Evolutionary conservation across 2,797 vertebrate species (phyloP).

Genomic region (Monodelphis domestica): DNA sequence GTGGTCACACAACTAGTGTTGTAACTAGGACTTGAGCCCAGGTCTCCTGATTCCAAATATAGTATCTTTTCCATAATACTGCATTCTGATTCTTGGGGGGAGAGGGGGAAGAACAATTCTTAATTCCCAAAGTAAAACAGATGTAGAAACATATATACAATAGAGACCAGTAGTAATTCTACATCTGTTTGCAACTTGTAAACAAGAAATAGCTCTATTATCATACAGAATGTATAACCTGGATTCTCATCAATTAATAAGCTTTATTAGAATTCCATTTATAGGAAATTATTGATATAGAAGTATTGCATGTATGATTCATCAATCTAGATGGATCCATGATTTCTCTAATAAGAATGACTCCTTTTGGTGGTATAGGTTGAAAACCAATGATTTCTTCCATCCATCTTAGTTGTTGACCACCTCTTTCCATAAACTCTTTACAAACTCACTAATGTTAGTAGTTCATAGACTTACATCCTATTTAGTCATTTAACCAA

Average conservation of each 20-base stretch:
- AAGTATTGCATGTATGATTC: neutral
- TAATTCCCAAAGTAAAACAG: slow-evolving; percentile 50
- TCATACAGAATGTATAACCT: slow-evolving; percentile 11
- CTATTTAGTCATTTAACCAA: neutral
- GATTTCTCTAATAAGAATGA: neutral
- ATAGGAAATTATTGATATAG: neutral
- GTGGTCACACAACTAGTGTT: neutral
- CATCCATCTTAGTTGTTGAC: neutral
- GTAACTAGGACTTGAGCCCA: neutral
- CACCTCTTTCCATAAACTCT: neutral
- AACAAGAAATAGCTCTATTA: slow-evolving; percentile 7
- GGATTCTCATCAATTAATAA: neutral
- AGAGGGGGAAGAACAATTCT: slow-evolving; percentile 28
- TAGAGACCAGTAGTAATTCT: slow-evolving; percentile 9
- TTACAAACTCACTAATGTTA: neutral
- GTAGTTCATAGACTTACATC: neutral
- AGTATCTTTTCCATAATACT: slow-evolving; percentile 7
- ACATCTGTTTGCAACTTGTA: slow-evolving; percentile 6
- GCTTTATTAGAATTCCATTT: neutral
- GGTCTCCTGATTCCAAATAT: neutral
- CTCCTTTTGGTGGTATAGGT: neutral
- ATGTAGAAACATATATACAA: neutral
- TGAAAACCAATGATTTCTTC: neutral
- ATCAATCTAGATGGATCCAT: neutral
- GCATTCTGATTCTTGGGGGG: slow-evolving; percentile 37